Evolutionary conservation across 1,140 invertebrate genomes (phyloP).

Genomic region (Psix sp.): DNA sequence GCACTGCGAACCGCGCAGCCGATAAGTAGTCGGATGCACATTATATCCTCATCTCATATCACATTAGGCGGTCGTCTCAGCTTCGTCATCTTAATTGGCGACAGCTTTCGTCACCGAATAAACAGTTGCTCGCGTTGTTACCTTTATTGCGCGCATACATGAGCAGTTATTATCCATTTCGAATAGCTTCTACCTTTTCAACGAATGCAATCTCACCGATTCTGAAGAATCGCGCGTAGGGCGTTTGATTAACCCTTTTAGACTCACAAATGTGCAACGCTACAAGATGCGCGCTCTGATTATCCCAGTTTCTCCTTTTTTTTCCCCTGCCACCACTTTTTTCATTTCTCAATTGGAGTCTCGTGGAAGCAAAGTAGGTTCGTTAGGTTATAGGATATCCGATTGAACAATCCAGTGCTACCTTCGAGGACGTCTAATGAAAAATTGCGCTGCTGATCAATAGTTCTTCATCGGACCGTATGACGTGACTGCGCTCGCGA

Average conservation of each 20-base stretch:
- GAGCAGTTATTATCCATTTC: conserved; percentile 34
- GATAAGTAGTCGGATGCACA: conserved; percentile 75
- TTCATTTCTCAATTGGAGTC: no score
- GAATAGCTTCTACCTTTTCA: conserved; percentile 2
- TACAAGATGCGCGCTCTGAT: neutral
- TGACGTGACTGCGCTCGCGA: no score
- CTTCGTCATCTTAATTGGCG: conserved; percentile 72
- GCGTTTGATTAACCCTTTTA: neutral
- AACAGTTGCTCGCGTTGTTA: no score
- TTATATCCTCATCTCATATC: conserved; percentile 71
- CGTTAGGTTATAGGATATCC: no score
- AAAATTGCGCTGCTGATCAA: no score
- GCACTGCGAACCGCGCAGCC: conserved; percentile 60
- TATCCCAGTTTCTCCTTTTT: no score
- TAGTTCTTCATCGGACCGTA: no score
- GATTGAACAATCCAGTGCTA: no score
- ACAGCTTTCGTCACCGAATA: conserved; percentile 20
- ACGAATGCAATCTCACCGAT: neutral
- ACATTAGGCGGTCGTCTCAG: conserved; percentile 21
- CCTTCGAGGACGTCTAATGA: no score
- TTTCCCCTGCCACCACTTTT: no score
- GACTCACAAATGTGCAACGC: neutral
- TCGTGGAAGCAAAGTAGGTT: no score
- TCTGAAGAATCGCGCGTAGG: no score
- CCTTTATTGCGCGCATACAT: conserved; percentile 28